Evolutionary conservation across 2,888 invertebrate species (phyloP).

Genomic region (Nomada lathburiana): DNA sequence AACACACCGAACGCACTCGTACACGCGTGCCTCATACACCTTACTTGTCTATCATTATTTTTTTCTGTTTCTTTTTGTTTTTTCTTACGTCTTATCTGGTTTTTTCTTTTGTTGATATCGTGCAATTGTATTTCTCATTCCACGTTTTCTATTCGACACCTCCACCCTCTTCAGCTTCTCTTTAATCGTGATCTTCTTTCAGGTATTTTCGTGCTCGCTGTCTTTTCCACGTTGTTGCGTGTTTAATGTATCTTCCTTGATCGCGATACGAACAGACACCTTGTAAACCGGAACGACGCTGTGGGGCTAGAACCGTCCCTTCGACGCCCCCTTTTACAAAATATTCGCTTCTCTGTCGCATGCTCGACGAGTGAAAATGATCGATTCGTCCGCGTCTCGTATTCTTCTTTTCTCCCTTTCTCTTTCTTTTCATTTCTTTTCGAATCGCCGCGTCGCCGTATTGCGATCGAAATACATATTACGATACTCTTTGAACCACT

Average conservation of each 20-base stretch:
- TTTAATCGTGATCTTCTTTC: slow-evolving; percentile 61
- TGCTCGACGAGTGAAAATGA: background rate
- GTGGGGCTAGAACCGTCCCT: too few relatives aligned
- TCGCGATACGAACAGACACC: background rate
- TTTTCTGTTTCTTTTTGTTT: background rate
- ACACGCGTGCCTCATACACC: slow-evolving; percentile 15
- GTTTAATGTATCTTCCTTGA: background rate
- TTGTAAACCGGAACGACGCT: too few relatives aligned
- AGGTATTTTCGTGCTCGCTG: slow-evolving; percentile 53
- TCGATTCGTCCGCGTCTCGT: background rate
- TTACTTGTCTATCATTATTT: slow-evolving; percentile 23
- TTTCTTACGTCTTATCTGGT: slow-evolving; percentile 12
- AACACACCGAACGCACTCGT: slow-evolving; percentile 28
- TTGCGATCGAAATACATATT: slow-evolving; percentile 4
- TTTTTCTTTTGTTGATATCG: slow-evolving; percentile 47
- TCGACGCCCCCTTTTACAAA: too few relatives aligned
- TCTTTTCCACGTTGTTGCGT: slow-evolving; percentile 35
- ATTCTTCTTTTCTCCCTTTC: background rate
- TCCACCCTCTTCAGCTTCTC: slow-evolving; percentile 25
- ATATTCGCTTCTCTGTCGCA: too few relatives aligned
- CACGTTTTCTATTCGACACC: slow-evolving; percentile 27
- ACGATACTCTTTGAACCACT: slow-evolving; percentile 10
- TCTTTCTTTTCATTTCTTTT: background rate
- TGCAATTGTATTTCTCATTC: slow-evolving; percentile 34
- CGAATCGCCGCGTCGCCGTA: background rate